Base-by-base conservation (phyloP, 2,113 vertebrate species). In the Apeltes quadracus region DNA sequence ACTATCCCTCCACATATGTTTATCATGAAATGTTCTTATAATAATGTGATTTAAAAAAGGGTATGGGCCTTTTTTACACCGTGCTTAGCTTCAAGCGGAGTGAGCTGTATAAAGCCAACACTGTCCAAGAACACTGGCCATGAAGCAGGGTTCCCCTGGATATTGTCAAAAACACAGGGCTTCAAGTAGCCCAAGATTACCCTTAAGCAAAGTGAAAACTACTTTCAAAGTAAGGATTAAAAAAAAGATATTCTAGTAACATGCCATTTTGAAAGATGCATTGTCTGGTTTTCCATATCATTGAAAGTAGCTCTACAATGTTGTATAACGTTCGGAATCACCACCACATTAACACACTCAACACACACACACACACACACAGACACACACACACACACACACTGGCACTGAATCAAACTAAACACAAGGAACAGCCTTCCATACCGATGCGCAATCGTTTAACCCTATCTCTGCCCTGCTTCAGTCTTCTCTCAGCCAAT, bases 401-500 rank as follows among this genome's bases (percentile, higher is more conserved):
- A 43, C 15, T 13, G 20, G 2, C 43, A 44, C 16, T 20, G 43
- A 16, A 59, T 56, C 16, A 1, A 56, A 32, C 9, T 36, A 29
- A 57, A 57, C 4, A 12, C 36, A 16, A 15, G 22, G 12, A 39
- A 25, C 25, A 9, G n/a, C n/a, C n/a, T n/a, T n/a, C n/a, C n/a
- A n/a, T n/a, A n/a, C n/a, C 16, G 43, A 4, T 36, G 68, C 41
- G 38, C 2, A 20, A 11, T 62, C 15, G 23, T 3, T 53, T 1
- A 46, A n/a, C 2, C n/a, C 18, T 7, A 27, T 69, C n/a, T 81
- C 39, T 69, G 4, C 61, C 27, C 3, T 48, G 10, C 46, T 69
- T 32, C 25, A 99, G 97, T 99, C 44, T 99, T 98, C 90, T 98
- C 97, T 69, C 96, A 98, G 94, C 96, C 97, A 65, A 99, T 99